Conservation (phyloP, 2,113 vertebrate genomes). For the Cettia cetti region DNA sequence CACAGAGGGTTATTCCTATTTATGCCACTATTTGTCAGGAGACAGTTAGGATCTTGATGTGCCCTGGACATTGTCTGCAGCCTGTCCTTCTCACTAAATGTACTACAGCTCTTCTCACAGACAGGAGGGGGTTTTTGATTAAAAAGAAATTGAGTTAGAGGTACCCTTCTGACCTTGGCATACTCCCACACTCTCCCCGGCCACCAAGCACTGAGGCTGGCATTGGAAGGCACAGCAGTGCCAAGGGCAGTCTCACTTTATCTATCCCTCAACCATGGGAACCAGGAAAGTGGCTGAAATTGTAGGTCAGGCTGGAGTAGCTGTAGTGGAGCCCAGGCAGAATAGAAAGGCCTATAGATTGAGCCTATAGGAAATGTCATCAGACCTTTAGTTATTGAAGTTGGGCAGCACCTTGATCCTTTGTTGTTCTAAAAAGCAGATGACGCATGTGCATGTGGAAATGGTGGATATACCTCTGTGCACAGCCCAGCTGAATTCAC, state of each 20-base stretch:
- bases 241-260: fast-evolving
- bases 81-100: background rate
- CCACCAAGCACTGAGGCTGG: background rate
- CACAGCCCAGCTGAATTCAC: background rate
- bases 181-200: background rate
- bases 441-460: fast-evolving
- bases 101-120: background rate
- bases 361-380: background rate
- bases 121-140: background rate
- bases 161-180: background rate
- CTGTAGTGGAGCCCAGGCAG: background rate
- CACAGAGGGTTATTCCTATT: background rate
- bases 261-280: background rate
- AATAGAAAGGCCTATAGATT: background rate
- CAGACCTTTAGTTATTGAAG: background rate
- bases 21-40: background rate
- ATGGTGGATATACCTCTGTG: background rate
- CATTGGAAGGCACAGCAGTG: background rate
- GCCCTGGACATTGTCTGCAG: background rate
- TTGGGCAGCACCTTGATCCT: background rate
- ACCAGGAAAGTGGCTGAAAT: background rate
- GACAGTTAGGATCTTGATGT: background rate
- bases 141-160: background rate
- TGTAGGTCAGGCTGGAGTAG: background rate
- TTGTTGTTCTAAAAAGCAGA: background rate